Base-by-base conservation (phyloP, 2,797 vertebrate genomes). In the Telmatherina bonti region DNA sequence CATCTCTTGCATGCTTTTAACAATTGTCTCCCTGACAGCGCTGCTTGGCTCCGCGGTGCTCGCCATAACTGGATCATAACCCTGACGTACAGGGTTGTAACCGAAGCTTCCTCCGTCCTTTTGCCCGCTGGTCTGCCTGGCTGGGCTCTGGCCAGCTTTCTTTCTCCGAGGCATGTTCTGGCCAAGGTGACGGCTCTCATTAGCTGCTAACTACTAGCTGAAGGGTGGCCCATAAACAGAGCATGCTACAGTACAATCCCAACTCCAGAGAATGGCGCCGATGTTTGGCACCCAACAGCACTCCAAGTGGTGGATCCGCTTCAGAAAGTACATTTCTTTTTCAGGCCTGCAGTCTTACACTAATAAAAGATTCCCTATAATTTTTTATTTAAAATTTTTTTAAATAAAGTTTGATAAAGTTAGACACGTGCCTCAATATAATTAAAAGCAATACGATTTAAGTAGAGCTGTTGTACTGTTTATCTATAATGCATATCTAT, bases 1-100 rank as follows among this genome's bases (percentile, higher is more conserved):
- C 94, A 99, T 96, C 88, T 99, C 97, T 87, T 95, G 95, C 95
- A 98, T 95, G 82, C 73, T 94, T 81, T 85, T 92, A 71, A 96
- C 84, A 74, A 97, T 93, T 4, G 91, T 89, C 72, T 97, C 95
- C 76, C 94, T 94, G 71, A 57, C 91, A 8, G 69, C 67, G n/a
- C 67, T 66, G 16, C 76, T 68, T 53, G 69, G 15, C 52, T 5
- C 52, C 27, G 26, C 16, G 15, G 15, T 8, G 52, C 52, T 83
- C 33, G 69, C 73, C 84, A 78, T 83, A 13, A 70, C 72, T 30
- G 16, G 29, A 2, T 69, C 47, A 45, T 52, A 63, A 35, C 54
- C 77, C 58, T 62, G 82, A 24, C 78, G 49, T 53, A 29, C 27
- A 22, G 49, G 67, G 79, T 76, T 71, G 67, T 72, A 63, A 31